These are phyloP conservation scores for Alaudala cheleensis DNA, from an alignment of 2,113 vertebrate genomes.

Conservation along the genomic window DNA sequence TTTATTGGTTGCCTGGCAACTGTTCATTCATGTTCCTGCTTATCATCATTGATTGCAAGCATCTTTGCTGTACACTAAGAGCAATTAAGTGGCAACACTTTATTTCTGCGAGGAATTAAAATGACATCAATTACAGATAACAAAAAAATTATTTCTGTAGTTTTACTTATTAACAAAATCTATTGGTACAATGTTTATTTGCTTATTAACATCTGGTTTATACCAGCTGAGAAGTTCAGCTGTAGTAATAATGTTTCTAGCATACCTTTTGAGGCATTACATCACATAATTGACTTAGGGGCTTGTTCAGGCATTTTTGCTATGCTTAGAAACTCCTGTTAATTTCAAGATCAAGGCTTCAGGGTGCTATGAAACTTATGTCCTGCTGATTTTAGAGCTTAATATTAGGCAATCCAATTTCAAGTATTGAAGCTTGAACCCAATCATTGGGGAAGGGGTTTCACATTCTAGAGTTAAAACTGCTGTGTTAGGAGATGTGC, in stretches of 20 bases:
- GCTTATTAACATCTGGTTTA: neutral
- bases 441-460: neutral
- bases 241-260: neutral
- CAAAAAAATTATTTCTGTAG: neutral
- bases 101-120: constrained; percentile 24
- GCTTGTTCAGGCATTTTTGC: neutral
- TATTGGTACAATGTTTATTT: neutral
- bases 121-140: constrained; percentile 10
- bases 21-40: constrained; percentile 50
- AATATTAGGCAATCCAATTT: neutral
- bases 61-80: constrained; percentile 31
- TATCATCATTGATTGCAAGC: constrained; percentile 44
- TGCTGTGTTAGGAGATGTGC: neutral
- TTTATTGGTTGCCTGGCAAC: constrained; percentile 56
- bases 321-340: neutral
- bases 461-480: neutral
- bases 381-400: neutral
- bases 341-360: neutral
- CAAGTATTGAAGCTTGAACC: neutral
- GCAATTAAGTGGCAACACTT: constrained; percentile 36
- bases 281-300: neutral
- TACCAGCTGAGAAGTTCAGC: neutral
- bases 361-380: neutral
- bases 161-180: neutral
- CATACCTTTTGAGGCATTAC: neutral